Percentiles rank a stretch among this genome's conserved stretches.
These are phyloP conservation scores for Ctena decussata DNA, from an alignment of 2,888 invertebrate genomes.

Conservation along the genomic window DNA sequence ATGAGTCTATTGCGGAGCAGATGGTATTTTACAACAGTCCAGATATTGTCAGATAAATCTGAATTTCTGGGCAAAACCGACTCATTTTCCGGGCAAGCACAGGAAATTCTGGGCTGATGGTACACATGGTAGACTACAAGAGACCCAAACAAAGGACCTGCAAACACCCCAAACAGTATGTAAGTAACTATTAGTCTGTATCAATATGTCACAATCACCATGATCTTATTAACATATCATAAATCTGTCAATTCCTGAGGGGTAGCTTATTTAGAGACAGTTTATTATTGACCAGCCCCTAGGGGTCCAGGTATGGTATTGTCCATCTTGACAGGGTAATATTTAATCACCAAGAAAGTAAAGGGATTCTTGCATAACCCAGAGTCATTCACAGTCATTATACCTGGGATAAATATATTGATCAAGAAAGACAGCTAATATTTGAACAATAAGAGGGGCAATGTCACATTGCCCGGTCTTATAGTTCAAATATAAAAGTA, in stretches of 20 bases:
- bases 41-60: no score
- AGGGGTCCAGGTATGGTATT: neutral
- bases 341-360: neutral
- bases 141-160: no score
- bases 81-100: no score
- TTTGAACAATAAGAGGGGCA: neutral
- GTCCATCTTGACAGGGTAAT: slow-evolving; percentile 7
- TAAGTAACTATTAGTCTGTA: no score
- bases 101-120: no score
- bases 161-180: no score
- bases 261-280: neutral
- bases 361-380: neutral
- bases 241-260: neutral
- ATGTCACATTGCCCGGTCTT: neutral
- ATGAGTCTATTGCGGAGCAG: no score
- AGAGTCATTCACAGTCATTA: neutral
- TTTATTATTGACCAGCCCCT: neutral
- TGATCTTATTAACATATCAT: neutral
- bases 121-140: no score
- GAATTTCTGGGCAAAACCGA: no score
- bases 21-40: no score
- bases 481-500: no score
- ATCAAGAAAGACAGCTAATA: neutral
- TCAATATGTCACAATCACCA: no score
- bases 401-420: neutral